A percentile compares a stretch with the other conserved stretches of the same genome.
phyloP scores from a whole-genome alignment of 2,113 vertebrate species.

The Syngnathus floridae region DNA sequence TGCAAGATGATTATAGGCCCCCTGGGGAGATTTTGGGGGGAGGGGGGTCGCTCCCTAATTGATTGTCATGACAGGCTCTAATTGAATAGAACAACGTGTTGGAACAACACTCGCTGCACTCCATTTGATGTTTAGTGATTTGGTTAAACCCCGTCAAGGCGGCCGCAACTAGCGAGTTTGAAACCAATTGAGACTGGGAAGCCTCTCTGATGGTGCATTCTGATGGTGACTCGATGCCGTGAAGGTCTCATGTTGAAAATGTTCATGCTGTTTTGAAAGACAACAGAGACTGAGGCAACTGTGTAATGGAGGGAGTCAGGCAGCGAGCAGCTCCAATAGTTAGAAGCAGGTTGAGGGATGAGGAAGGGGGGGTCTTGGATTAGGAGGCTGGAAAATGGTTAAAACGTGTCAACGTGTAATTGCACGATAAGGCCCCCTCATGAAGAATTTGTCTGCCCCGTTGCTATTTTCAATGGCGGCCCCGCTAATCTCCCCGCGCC shows the following conservation, averaged over 20 bases:
- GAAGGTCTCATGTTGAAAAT: neutral
- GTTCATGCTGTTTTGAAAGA: neutral
- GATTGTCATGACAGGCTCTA: slow-evolving; percentile 58
- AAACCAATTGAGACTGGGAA: neutral
- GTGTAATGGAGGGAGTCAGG: slow-evolving; percentile 31
- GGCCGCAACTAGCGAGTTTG: neutral
- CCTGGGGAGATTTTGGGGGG: slow-evolving; percentile 53
- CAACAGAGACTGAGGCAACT: neutral
- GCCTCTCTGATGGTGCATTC: neutral
- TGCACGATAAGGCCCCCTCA: slow-evolving; percentile 99
- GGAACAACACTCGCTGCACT: slow-evolving; percentile 28
- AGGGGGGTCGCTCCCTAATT: slow-evolving; percentile 46
- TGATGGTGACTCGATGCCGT: neutral
- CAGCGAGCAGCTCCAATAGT: slow-evolving; percentile 72
- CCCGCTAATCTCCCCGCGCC: slow-evolving; percentile 90
- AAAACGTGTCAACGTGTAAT: slow-evolving; percentile 99
- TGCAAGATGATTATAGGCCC: slow-evolving; percentile 66
- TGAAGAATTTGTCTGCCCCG: slow-evolving; percentile 96
- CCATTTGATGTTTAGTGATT: slow-evolving; percentile 21
- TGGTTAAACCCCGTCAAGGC: slow-evolving; percentile 2
- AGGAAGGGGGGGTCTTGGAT: slow-evolving; percentile 77
- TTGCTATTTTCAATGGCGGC: slow-evolving; percentile 89
- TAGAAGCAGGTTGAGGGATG: slow-evolving; percentile 62
- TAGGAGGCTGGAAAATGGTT: slow-evolving; percentile 97
- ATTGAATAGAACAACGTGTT: slow-evolving; percentile 49